Percentiles rank a stretch among this genome's conserved stretches.
Evolutionary conservation across 2,797 vertebrate genomes (phyloP).

Genomic region (Nyctalus aviator): DNA sequence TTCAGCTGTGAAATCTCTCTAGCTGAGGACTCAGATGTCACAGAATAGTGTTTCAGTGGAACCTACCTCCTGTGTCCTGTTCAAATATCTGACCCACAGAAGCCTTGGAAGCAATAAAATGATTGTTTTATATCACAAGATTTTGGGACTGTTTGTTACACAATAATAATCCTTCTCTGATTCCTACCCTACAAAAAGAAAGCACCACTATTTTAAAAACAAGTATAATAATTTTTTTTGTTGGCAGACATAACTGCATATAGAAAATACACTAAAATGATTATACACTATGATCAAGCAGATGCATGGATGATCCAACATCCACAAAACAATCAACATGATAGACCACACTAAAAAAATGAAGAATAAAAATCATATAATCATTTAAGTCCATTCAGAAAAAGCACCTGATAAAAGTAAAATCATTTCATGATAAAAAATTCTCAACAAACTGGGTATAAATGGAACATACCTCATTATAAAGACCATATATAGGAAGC

Average conservation of each 20-base stretch:
- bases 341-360: not conserved
- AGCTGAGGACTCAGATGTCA: not conserved
- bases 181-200: not conserved
- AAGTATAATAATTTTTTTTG: not conserved
- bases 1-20: not conserved
- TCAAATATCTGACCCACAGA: not conserved
- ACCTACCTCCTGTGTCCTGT: not conserved
- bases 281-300: not conserved
- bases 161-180: not conserved
- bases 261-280: not conserved
- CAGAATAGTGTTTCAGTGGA: not conserved
- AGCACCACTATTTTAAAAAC: not conserved
- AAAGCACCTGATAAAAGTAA: not conserved
- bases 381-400: not conserved
- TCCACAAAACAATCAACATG: not conserved
- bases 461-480: not conserved
- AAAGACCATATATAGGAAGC: not conserved
- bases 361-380: not conserved
- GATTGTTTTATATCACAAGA: not conserved
- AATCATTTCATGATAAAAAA: not conserved
- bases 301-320: not conserved
- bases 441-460: not conserved
- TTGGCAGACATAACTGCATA: not conserved
- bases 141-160: not conserved
- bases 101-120: not conserved